Evolutionary conservation across 2,797 vertebrate genomes (phyloP), one percentile per base, ranked within the genome.

Genomic region (Melanogrammus aeglefinus): DNA sequence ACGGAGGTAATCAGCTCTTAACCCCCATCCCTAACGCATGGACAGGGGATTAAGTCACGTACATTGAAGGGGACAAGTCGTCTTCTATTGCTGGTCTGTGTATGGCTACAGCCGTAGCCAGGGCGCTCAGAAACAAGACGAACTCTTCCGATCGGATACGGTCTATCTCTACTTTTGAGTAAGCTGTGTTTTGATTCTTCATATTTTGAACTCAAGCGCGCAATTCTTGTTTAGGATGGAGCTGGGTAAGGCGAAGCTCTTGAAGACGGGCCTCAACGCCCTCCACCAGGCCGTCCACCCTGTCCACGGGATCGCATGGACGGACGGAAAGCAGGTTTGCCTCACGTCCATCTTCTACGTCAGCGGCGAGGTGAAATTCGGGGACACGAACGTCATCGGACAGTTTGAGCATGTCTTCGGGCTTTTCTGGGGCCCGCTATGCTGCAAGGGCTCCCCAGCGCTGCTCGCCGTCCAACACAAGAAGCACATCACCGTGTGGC

Each of bases 261-360:
- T 96, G 75, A 94, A 96, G 92, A 96, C 95, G 0, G 97, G 97
- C n/a, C 91, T 98, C 86, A 99, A 99, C 77, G 93, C 94, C 1
- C 92, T 99, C 0, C 93, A 95, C 83, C 97, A 98, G 89, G 97
- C 98, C 72, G 87, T 98, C 76, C 98, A 99, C 85, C 97, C 97
- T 0, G 21, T 95, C 78, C 96, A 98, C 0, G 98, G 98, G 77
- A 95, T 99, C 12, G 96, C 96, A 1, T 99, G 98, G 98, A 99
- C 98, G 0, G 96, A 99, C 2, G 98, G 98, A 78, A 96, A 92
- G 78, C 98, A 97, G 85, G 96, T 99, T 72, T 94, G 96, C 78
- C 90, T 99, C 76, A 98, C 96, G 0, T 79, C 94, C 0, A 83
- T 98, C 71, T 93, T 87, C 83, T 92, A 13, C 24, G 63, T 9